These are phyloP conservation scores for Aricia agestis DNA, from an alignment of 1,140 invertebrate genomes.

Conservation along the genomic window DNA sequence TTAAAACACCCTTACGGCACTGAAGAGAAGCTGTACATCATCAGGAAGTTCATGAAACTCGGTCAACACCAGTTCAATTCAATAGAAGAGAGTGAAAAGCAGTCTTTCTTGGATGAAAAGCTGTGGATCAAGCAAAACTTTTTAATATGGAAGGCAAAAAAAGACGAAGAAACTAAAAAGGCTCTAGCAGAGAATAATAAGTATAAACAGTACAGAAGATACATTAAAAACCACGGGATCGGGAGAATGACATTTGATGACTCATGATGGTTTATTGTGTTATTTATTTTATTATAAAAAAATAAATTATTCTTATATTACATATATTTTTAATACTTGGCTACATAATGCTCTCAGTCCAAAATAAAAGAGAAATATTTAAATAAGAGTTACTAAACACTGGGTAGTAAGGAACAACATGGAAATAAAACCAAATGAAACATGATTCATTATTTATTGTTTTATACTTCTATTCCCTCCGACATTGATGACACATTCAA, in stretches of 20 bases:
- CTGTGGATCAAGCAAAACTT: slow-evolving; percentile 91
- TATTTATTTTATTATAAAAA: slow-evolving; percentile 21
- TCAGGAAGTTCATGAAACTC: slow-evolving; percentile 86
- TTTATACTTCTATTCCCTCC: slow-evolving; percentile 58
- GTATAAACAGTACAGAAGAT: slow-evolving; percentile 87
- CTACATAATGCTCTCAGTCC: too few relatives aligned
- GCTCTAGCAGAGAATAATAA: slow-evolving; percentile 86
- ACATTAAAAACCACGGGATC: slow-evolving; percentile 87
- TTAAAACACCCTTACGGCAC: slow-evolving; percentile 84
- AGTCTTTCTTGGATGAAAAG: slow-evolving; percentile 84
- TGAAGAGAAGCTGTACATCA: slow-evolving; percentile 90
- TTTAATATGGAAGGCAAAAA: slow-evolving; percentile 84
- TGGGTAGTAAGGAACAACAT: background rate
- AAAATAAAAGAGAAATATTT: too few relatives aligned
- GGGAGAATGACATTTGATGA: slow-evolving; percentile 89
- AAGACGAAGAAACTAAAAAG: slow-evolving; percentile 89
- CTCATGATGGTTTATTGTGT: slow-evolving; percentile 68
- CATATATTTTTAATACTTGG: slow-evolving; percentile 5
- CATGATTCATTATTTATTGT: slow-evolving; percentile 68
- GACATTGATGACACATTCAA: slow-evolving; percentile 60
- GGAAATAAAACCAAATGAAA: slow-evolving; percentile 56
- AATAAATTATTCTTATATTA: slow-evolving; percentile 25
- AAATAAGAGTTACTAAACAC: background rate
- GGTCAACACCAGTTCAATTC: slow-evolving; percentile 82
- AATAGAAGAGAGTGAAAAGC: slow-evolving; percentile 84